Percentiles rank a stretch among this genome's conserved stretches.
Evolutionary conservation across 2,888 invertebrate species (phyloP).

Genomic region (Lobophora halterata): DNA sequence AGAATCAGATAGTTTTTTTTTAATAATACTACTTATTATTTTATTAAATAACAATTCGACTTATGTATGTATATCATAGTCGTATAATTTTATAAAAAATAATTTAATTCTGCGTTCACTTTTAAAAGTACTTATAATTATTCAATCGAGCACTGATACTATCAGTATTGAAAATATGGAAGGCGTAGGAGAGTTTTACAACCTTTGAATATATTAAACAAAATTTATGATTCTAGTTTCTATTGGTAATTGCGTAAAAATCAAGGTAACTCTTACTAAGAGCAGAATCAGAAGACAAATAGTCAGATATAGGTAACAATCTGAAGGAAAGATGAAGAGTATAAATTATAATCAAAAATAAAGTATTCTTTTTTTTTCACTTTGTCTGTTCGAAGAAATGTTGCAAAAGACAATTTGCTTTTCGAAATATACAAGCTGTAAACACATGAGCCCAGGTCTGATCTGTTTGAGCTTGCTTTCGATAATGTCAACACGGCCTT

Average conservation of each 20-base stretch:
- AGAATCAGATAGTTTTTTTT: slow-evolving; percentile 47
- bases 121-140: no score
- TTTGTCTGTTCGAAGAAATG: slow-evolving; percentile 45
- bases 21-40: no score
- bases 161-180: slow-evolving; percentile 5
- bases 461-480: slow-evolving; percentile 72
- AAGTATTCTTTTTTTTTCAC: slow-evolving; percentile 15
- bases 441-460: slow-evolving; percentile 46
- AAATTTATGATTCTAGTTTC: neutral
- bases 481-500: slow-evolving; percentile 72
- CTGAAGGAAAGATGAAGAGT: no score
- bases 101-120: no score
- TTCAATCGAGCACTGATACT: slow-evolving; percentile 1
- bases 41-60: no score
- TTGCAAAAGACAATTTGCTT: slow-evolving; percentile 59
- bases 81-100: no score
- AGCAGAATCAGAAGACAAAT: no score
- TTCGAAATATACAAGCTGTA: slow-evolving; percentile 66
- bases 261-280: neutral
- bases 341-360: no score
- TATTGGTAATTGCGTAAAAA: no score
- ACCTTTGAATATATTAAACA: slow-evolving; percentile 9
- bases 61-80: no score
- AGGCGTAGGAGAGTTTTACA: slow-evolving; percentile 5
- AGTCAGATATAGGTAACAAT: no score